Base-by-base conservation (phyloP, 2,113 vertebrate species). In the Vanacampus margaritifer region DNA sequence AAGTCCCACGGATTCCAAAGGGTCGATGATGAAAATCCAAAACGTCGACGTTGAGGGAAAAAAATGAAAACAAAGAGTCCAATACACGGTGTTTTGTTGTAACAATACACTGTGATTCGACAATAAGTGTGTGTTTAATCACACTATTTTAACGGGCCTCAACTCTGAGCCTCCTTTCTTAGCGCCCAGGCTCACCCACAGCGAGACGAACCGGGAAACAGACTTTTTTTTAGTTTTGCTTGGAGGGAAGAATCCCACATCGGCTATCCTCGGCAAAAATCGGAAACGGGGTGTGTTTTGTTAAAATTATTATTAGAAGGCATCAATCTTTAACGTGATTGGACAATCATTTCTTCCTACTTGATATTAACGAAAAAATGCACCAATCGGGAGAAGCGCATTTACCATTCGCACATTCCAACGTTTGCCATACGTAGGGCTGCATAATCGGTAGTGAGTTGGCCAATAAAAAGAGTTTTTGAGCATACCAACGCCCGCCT, bases 141-240 rank as follows among this genome's bases (percentile, higher is more conserved):
- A 24, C 37, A 19, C 69, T 51, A 66, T 61, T n/a, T 76, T 21
- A 26, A 72, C 75, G 91, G 92, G 92, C 92, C 92, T 88, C 81
- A 83, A 78, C 74, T 74, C 84, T 88, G 89, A 92, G 90, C 86
- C 87, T 89, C 90, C 91, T 92, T 93, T 90, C 90, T 89, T 86
- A 84, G 89, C 86, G 90, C 85, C 85, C 89, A 82, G 84, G 89
- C 88, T 90, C 90, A 88, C 92, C 89, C 88, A 91, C 75, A 87
- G 88, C 90, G 88, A 90, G 91, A 92, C 91, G 89, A 88, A 88
- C 82, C 85, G 81, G 71, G 78, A 78, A 83, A 83, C 68, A 86
- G 74, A 62, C 83, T 89, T 92, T 93, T 93, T 92, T 93, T 93
- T 87, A 89, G 83, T 91, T 93, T 92, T 91, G 89, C 90, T 93